These are phyloP conservation scores for Sebastes melanostomus DNA, from an alignment of 2,797 vertebrate genomes.

Conservation along the genomic window DNA sequence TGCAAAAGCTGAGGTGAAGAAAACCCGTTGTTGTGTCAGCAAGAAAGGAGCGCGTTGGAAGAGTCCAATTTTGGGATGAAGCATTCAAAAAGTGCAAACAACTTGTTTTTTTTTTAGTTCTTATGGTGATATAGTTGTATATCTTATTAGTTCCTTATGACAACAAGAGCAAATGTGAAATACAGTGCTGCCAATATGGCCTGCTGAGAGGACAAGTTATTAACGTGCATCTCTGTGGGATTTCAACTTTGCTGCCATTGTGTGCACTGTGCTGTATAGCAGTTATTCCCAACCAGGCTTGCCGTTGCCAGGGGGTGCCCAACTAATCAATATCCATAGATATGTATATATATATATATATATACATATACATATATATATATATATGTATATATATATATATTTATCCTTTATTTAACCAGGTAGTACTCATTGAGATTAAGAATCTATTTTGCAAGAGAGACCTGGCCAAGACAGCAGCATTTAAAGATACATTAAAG, in stretches of 20 bases:
- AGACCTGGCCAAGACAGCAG: too few species aligned
- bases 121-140: background rate
- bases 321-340: background rate
- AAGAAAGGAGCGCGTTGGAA: background rate
- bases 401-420: background rate
- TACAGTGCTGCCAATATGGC: background rate
- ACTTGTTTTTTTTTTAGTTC: background rate
- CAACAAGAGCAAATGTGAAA: background rate
- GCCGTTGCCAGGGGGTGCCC: background rate
- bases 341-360: background rate
- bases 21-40: conserved; percentile 33
- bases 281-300: background rate
- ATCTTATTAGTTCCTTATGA: background rate
- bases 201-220: background rate
- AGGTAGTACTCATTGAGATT: too few species aligned
- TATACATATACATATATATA: too few species aligned
- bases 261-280: background rate
- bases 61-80: conserved; percentile 10
- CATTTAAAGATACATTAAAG: too few species aligned
- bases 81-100: conserved; percentile 3
- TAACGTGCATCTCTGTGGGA: background rate
- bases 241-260: conserved; percentile 1
- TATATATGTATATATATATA: background rate
- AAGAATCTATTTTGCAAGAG: too few species aligned
- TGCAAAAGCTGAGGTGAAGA: conserved; percentile 31